A percentile compares a stretch with the other conserved stretches of the same genome.
These are phyloP conservation scores for Troides helena DNA, from an alignment of 2,888 invertebrate species.

Conservation along the genomic window DNA sequence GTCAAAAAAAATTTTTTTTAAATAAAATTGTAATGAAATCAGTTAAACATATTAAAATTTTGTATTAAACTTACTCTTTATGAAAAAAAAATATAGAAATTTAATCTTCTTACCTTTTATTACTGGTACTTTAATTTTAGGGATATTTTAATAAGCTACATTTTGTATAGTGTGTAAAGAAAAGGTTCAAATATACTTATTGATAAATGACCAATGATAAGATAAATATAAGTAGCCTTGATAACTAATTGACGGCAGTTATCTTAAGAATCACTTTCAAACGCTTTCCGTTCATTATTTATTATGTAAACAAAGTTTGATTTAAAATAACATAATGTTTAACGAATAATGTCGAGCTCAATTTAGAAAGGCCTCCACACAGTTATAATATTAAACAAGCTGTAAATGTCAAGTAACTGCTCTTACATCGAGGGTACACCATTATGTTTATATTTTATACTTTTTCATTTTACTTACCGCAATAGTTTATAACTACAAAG, in stretches of 20 bases:
- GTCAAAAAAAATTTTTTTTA: too few relatives aligned
- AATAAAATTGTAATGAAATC: too few relatives aligned
- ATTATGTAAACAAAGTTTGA: constrained; percentile 37
- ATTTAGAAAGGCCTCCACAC: constrained; percentile 62
- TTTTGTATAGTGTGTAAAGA: constrained; percentile 25
- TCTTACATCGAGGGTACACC: constrained; percentile 22
- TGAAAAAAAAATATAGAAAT: too few relatives aligned
- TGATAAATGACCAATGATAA: constrained; percentile 45
- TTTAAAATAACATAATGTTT: constrained; percentile 39
- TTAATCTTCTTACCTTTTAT: too few relatives aligned
- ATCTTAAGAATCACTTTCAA: constrained; percentile 17
- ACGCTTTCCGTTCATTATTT: constrained; percentile 23
- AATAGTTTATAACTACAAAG: constrained; percentile 61
- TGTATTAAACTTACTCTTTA: too few relatives aligned
- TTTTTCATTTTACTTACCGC: constrained; percentile 61
- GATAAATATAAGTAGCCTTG: constrained; percentile 43
- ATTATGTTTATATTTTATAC: constrained; percentile 33
- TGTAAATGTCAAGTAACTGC: constrained; percentile 8
- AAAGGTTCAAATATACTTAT: constrained; percentile 36
- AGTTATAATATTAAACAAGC: constrained; percentile 5
- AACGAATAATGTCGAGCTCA: constrained; percentile 39
- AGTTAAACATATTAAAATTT: too few relatives aligned
- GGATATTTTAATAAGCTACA: neutral
- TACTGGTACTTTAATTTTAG: too few relatives aligned
- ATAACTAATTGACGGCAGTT: constrained; percentile 32